Conservation (phyloP, 2,888 invertebrate genomes). For the Dilophus febrilis region DNA sequence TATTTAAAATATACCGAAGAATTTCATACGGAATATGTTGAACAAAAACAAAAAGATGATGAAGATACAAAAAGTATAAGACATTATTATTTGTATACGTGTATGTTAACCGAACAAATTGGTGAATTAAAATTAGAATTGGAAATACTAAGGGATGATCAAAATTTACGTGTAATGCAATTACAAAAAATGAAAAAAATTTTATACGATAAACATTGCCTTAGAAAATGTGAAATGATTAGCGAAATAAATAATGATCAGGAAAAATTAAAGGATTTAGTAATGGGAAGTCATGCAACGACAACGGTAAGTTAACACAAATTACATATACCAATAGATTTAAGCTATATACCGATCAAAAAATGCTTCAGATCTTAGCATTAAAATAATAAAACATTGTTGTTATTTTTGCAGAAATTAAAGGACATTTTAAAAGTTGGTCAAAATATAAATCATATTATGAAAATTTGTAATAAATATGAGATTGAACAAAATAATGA, state of each 20-base stretch:
- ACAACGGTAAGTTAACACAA: conserved; percentile 29
- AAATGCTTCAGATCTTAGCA: too few species aligned
- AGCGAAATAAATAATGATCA: conserved; percentile 32
- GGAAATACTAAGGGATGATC: conserved; percentile 30
- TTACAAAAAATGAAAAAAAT: conserved; percentile 33
- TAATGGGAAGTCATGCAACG: conserved; percentile 40
- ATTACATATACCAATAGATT: too few species aligned
- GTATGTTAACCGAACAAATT: conserved; percentile 22
- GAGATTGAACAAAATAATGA: conserved; percentile 33
- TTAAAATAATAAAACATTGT: too few species aligned
- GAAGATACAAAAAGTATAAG: conserved; percentile 24
- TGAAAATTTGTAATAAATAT: conserved; percentile 45
- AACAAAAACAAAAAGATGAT: conserved; percentile 29
- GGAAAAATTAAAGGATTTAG: conserved; percentile 39
- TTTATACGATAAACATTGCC: conserved; percentile 31
- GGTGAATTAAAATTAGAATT: conserved; percentile 32
- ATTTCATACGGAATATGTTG: conserved; percentile 30
- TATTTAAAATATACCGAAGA: conserved; percentile 29
- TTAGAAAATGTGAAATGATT: conserved; percentile 37
- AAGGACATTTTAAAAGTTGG: conserved; percentile 38
- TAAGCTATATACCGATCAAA: too few species aligned
- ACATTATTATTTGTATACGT: conserved; percentile 25
- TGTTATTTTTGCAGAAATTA: conserved; percentile 31
- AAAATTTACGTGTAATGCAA: conserved; percentile 31
- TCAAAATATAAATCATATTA: conserved; percentile 40